Base-by-base conservation (phyloP, 2,113 vertebrate species). In the Indicator maculatus region DNA sequence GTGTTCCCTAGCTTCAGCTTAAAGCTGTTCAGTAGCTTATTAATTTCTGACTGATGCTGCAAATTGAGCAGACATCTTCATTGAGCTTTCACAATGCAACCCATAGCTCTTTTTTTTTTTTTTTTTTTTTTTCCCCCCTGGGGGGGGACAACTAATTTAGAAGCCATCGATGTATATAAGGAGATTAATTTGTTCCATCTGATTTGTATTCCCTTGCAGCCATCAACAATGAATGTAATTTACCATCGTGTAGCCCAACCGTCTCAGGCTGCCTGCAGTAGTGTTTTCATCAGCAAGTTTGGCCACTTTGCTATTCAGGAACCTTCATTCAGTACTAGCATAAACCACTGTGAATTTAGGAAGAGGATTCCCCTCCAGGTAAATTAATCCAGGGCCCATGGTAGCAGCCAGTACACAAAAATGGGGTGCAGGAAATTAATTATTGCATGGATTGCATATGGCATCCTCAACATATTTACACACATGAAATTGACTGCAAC, bases 171-270 rank as follows among this genome's bases (percentile, higher is more conserved):
- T 96, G 93, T 96, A 94, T 93, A 86, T 91, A 90, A 85, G 85
- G 85, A 96, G 95, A 97, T 97, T 96, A 95, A 97, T 96, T 95
- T 96, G 96, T 95, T 97, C 67, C 93, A 97, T 97, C 90, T 16
- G 78, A 90, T 95, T 96, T 87, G 77, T 93, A 93, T 96, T 95
- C 91, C 93, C 96, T 94, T 93, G 74, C 66, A 95, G 83, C 83
- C 89, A 91, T 92, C 91, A 96, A 91, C 94, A 94, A 92, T 77
- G 85, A 97, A 96, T 93, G 70, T 89, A 97, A 97, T 97, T 97
- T 96, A 96, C 87, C 23, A 8, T 95, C 89, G 64, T 90, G 93
- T 95, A 96, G 78, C 88, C 92, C 96, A 98, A 67, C 94, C 95
- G 91, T 96, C 19, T 88, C 61, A 13, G 96, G 89, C 79, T 95